Evolutionary conservation across 1,140 invertebrate genomes (phyloP).

Genomic region (Dendrolimus punctatus): DNA sequence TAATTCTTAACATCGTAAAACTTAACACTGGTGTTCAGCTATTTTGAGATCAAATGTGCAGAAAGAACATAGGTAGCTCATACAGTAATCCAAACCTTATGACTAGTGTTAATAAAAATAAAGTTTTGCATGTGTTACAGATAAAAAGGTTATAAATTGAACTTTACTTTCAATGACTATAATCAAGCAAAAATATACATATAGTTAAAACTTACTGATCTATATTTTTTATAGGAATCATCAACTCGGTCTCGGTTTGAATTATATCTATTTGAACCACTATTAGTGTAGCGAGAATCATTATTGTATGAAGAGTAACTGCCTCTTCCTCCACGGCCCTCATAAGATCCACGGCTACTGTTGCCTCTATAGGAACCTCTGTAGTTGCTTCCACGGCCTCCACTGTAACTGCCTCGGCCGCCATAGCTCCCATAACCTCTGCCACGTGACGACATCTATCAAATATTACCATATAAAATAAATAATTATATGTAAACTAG

Average conservation of each 20-base stretch:
- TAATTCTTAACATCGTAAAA: too few relatives aligned
- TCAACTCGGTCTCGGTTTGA: constrained; percentile 60
- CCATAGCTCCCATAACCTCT: constrained; percentile 32
- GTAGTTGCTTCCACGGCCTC: constrained; percentile 44
- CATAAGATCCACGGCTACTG: constrained; percentile 48
- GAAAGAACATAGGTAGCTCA: too few relatives aligned
- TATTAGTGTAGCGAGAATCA: constrained; percentile 51
- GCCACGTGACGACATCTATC: constrained; percentile 64
- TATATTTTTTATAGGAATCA: constrained; percentile 67
- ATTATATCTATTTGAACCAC: constrained; percentile 49
- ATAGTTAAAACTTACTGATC: constrained; percentile 49
- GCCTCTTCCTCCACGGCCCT: constrained; percentile 48
- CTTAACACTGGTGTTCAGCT: too few relatives aligned
- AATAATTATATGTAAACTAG: neutral
- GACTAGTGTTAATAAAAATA: too few relatives aligned
- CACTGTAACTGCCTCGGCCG: constrained; percentile 47
- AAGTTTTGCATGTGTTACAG: too few relatives aligned
- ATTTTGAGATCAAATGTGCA: too few relatives aligned
- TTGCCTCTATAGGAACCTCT: constrained; percentile 56
- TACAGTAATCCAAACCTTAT: too few relatives aligned
- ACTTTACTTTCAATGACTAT: too few relatives aligned
- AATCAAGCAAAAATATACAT: neutral
- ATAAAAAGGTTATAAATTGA: too few relatives aligned
- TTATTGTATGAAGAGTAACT: constrained; percentile 48
- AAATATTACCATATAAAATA: constrained; percentile 2